phyloP scores from a whole-genome alignment of 2,113 vertebrate species.

The Dasyornis broadbenti region DNA sequence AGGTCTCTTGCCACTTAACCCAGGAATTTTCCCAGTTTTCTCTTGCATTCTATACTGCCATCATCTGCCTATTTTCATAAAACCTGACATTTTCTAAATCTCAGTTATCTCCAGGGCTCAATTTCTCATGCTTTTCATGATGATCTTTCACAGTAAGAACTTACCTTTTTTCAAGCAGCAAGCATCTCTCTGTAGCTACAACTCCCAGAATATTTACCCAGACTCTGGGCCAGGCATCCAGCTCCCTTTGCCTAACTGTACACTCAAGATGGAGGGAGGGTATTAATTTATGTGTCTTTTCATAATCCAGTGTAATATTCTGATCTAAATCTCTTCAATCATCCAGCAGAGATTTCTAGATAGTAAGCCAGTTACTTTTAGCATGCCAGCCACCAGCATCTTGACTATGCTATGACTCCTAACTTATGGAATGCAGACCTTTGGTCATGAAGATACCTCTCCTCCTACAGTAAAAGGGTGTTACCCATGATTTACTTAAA shows the following conservation, averaged over 20 bases:
- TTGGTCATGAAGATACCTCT: background rate
- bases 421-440: background rate
- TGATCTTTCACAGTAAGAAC: background rate
- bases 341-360: background rate
- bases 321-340: background rate
- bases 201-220: background rate
- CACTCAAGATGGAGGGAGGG: background rate
- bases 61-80: slow-evolving; percentile 53
- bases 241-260: background rate
- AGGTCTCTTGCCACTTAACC: background rate
- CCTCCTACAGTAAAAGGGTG: background rate
- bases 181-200: background rate
- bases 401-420: background rate
- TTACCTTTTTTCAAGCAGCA: background rate
- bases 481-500: background rate
- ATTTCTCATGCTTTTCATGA: background rate
- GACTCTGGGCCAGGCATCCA: background rate
- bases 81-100: background rate
- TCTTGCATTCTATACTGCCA: slow-evolving; percentile 71
- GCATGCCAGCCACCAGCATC: background rate
- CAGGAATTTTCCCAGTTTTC: background rate
- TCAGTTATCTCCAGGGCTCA: background rate
- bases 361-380: background rate
- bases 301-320: background rate
- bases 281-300: background rate